These are phyloP conservation scores for Oeneis ivallda DNA, from an alignment of 2,888 invertebrate genomes.

Conservation along the genomic window DNA sequence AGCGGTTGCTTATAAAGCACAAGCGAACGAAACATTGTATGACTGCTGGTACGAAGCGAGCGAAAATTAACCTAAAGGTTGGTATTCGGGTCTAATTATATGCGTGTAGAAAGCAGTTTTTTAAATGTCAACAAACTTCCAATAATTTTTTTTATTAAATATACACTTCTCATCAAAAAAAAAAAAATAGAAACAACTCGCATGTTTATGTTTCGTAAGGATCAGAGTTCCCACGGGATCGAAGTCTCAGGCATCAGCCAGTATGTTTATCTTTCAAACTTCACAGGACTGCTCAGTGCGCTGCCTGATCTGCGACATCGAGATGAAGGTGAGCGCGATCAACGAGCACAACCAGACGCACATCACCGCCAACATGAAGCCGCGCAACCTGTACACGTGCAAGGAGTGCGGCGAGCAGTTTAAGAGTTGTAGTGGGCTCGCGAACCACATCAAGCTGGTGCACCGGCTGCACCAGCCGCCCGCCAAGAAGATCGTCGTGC, in stretches of 20 bases:
- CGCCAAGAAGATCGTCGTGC: conserved; percentile 37
- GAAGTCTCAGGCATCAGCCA: neutral
- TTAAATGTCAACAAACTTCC: too few species aligned
- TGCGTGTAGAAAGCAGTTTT: too few species aligned
- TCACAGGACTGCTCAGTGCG: conserved; percentile 64
- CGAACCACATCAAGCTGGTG: conserved; percentile 71
- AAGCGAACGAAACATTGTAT: conserved; percentile 73
- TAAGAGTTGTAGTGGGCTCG: conserved; percentile 67
- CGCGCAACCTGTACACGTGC: conserved; percentile 73
- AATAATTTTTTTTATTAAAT: too few species aligned
- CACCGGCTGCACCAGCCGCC: conserved; percentile 59
- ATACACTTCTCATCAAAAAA: too few species aligned
- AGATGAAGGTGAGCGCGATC: conserved; percentile 70
- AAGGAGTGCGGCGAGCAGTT: conserved; percentile 67
- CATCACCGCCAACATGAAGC: conserved; percentile 64
- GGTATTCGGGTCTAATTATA: neutral
- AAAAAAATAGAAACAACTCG: too few species aligned
- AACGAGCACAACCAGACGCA: conserved; percentile 75
- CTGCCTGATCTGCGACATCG: conserved; percentile 72
- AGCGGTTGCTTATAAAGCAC: conserved; percentile 66
- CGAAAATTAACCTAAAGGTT: conserved; percentile 58
- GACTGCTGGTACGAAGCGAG: conserved; percentile 68
- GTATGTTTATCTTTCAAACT: neutral
- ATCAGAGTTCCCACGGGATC: too few species aligned
- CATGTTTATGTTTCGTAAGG: too few species aligned